Base-by-base conservation (phyloP, 2,797 vertebrate species). In the Apogon talboti region DNA sequence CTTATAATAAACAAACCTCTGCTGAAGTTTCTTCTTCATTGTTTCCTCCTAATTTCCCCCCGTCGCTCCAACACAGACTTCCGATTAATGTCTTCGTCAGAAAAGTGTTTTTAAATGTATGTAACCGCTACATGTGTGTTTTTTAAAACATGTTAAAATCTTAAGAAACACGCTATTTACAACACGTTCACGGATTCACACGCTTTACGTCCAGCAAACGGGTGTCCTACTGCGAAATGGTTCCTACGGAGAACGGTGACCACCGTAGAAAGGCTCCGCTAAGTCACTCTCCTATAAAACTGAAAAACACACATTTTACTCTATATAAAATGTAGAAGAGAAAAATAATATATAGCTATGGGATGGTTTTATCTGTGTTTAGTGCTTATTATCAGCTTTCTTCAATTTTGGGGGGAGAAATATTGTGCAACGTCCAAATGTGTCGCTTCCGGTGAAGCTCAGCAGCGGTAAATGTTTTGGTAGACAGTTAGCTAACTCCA, bases 1-100 rank as follows among this genome's bases (percentile, higher is more conserved):
- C 19, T 21, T n/a, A 10, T 35, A 14, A 62, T 71, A 73, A 84
- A 90, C 89, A 58, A 75, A 94, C 94, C 93, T 91, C 40, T 11
- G 43, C 0, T 44, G 1, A n/a, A 3, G 43, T 65, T 84, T 90
- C 74, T 80, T 91, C 78, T 87, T 87, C 92, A 91, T 94, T 21
- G 14, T 64, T 42, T 38, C 12, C 33, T 40, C 11, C 10, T 0
- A 12, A 14, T 28, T 2, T 14, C 33, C 30, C 41, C 0, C 0
- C 3, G 33, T 14, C n/a, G 1, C 21, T 53, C 2, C 0, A 11
- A 15, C 0, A 12, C 13, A 1, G 12, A 16, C 19, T 40, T 24
- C 46, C 2, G 3, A 11, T 45, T 24, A 28, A 28, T 28, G 24
- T 28, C 4, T 28, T 28, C 24, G 24, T 28, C 24, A 28, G 24